Percentiles rank a stretch among this genome's conserved stretches.
Conservation (phyloP, 1,140 invertebrate genomes). For the Atopsyche davidsoni region DNA sequence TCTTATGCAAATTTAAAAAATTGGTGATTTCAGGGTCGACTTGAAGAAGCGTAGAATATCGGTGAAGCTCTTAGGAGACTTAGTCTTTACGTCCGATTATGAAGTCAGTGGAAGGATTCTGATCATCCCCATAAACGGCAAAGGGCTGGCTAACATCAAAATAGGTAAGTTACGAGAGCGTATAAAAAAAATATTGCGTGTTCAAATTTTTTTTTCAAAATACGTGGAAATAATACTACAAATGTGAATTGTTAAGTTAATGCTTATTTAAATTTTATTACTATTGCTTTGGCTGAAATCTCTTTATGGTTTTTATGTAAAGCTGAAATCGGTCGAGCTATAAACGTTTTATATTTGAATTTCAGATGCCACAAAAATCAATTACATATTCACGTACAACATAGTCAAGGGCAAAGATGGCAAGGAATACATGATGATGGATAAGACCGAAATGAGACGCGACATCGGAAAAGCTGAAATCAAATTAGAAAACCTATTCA, state of each 20-base stretch:
- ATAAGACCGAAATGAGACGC: conserved; percentile 15
- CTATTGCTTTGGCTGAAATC: too few relatives aligned
- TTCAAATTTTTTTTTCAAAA: too few relatives aligned
- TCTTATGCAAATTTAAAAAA: too few relatives aligned
- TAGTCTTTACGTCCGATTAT: conserved; percentile 28
- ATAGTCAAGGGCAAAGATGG: conserved; percentile 26
- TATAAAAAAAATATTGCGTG: too few relatives aligned
- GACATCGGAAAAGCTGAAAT: conserved; percentile 30
- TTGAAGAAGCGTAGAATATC: conserved; percentile 24
- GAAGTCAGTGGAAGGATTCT: conserved; percentile 30
- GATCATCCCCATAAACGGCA: conserved; percentile 32
- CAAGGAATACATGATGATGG: conserved; percentile 26
- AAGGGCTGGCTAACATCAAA: conserved; percentile 26
- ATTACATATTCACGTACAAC: conserved; percentile 24
- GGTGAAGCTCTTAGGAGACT: conserved; percentile 19
- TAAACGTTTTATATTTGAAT: conserved; percentile 1
- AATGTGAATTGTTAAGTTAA: too few relatives aligned
- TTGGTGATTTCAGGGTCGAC: conserved; percentile 31
- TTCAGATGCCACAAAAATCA: conserved; percentile 25
- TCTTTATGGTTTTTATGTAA: too few relatives aligned
- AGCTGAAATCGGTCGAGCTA: too few relatives aligned
- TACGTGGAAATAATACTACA: too few relatives aligned
- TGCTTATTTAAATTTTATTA: too few relatives aligned
- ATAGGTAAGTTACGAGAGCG: conserved; percentile 32
- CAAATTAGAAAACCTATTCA: conserved; percentile 34